Base-by-base conservation (phyloP, 2,888 invertebrate genomes). In the Heliconius ethilla region DNA sequence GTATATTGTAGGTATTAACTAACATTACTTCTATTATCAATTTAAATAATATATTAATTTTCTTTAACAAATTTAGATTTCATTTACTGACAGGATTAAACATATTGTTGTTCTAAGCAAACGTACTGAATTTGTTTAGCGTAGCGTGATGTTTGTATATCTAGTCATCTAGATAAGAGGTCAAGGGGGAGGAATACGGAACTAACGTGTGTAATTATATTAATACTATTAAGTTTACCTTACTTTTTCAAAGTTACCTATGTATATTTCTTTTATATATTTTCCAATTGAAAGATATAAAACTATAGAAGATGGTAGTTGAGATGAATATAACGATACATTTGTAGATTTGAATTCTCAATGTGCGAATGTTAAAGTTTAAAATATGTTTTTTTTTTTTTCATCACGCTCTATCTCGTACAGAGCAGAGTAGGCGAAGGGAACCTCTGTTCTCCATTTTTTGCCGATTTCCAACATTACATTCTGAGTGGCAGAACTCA, bases 121-220 rank as follows among this genome's bases (percentile, higher is more conserved):
- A 67, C 59, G 55, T 59, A 77, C 40, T 73, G 25, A 66, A 70
- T 63, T 55, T 55, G 66, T 70, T 25, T 67, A 55, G 72, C 72
- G 27, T 77, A 59, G 72, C 73, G 77, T 77, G 77, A 77, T 40
- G 77, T 72, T 55, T 37, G 73, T 73, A 66, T 72, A 77, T 77
- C 59, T 74, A 70, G 45, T 33, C 66, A 75, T 75, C 75, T 67
- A 75, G 77, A 73, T 79, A 51, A 40, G 70, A 63, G 76, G 79
- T 79, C 79, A 76, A 76, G 63, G 78, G 67, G 76, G 70, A 76
- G 72, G 55, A 67, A 79, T 76, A 76, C 76, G 79, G 76, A 76
- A 76, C 45, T 37, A 74, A 51, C 51, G 65, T 67, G 70, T 63
- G 70, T 66, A 75, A 45, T 55, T 69, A 62, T 37, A 51, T 63